Conservation (phyloP, 2,113 vertebrate genomes). For the Heterotis niloticus region DNA sequence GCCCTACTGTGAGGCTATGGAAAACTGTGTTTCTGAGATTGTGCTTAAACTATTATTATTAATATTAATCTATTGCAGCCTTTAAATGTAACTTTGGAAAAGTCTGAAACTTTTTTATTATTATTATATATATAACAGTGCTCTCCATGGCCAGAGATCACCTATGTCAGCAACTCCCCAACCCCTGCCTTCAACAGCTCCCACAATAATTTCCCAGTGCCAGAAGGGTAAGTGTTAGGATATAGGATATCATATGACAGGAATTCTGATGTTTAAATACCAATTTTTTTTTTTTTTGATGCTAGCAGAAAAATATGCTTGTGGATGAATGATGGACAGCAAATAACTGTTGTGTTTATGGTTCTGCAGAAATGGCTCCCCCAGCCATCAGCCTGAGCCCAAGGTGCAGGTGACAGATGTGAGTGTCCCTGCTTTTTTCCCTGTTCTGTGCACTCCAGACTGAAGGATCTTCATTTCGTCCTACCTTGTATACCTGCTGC, state of each 20-base stretch:
- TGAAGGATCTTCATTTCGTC: not conserved
- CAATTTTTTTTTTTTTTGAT: not conserved
- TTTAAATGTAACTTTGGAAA: too few relatives aligned
- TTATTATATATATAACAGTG: slow-evolving; percentile 62
- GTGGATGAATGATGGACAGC: not conserved
- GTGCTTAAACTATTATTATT: not conserved
- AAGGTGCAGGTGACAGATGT: slow-evolving; percentile 60
- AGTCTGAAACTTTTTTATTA: not conserved
- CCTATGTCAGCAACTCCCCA: slow-evolving; percentile 82
- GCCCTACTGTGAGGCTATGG: too few relatives aligned
- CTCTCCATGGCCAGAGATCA: slow-evolving; percentile 90
- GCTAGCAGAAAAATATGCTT: too few relatives aligned
- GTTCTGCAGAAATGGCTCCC: slow-evolving; percentile 78
- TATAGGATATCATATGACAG: not conserved
- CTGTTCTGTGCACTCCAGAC: not conserved
- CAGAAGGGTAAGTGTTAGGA: slow-evolving; percentile 74
- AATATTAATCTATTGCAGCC: not conserved
- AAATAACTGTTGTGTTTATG: not conserved
- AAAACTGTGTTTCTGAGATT: not conserved
- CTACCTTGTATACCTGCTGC: too few relatives aligned
- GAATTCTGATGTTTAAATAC: not conserved
- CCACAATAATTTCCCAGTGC: slow-evolving; percentile 81
- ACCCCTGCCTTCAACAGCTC: slow-evolving; percentile 88
- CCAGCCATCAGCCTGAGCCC: slow-evolving; percentile 72
- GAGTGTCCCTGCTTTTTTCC: slow-evolving; percentile 39